phyloP scores from a whole-genome alignment of 1,140 invertebrate genomes.

The Scaptodrosophila lebanonensis region DNA sequence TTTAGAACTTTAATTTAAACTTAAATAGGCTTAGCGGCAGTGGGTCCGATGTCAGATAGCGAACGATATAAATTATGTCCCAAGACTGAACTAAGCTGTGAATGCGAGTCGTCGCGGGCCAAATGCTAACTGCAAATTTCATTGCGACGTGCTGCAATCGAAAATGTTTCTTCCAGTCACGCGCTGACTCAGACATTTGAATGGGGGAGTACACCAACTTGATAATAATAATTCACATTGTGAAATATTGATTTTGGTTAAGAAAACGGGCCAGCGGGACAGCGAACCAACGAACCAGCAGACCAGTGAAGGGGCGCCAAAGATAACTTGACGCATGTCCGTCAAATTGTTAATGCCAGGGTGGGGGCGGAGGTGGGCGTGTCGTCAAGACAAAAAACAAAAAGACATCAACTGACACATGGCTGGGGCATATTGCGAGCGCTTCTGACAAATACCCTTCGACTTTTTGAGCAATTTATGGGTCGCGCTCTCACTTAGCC shows the following conservation, averaged over 20 bases:
- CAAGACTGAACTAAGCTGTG: conserved; percentile 26
- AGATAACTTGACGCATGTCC: conserved; percentile 67
- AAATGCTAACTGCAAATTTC: too few relatives aligned
- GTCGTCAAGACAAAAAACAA: conserved; percentile 5
- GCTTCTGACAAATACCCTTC: conserved; percentile 68
- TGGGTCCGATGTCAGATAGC: conserved; percentile 45
- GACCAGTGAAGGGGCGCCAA: not conserved
- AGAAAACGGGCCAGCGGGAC: conserved; percentile 9
- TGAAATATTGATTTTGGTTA: conserved; percentile 65
- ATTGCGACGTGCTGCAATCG: too few relatives aligned
- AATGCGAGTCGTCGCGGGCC: too few relatives aligned
- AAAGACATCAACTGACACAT: conserved; percentile 13
- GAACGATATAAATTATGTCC: conserved; percentile 58
- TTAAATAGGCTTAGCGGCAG: conserved; percentile 41
- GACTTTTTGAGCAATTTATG: conserved; percentile 69
- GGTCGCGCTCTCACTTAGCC: too few relatives aligned
- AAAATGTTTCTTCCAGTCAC: too few relatives aligned
- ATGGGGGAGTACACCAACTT: too few relatives aligned
- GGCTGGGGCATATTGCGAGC: conserved; percentile 12
- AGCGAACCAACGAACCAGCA: conserved; percentile 9
- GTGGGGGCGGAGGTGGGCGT: not conserved
- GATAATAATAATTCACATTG: conserved; percentile 67
- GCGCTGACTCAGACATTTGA: too few relatives aligned
- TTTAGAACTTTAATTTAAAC: conserved; percentile 7
- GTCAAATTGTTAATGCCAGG: conserved; percentile 45